Conservation (phyloP, 2,113 vertebrate species). For the Leiothrix lutea region DNA sequence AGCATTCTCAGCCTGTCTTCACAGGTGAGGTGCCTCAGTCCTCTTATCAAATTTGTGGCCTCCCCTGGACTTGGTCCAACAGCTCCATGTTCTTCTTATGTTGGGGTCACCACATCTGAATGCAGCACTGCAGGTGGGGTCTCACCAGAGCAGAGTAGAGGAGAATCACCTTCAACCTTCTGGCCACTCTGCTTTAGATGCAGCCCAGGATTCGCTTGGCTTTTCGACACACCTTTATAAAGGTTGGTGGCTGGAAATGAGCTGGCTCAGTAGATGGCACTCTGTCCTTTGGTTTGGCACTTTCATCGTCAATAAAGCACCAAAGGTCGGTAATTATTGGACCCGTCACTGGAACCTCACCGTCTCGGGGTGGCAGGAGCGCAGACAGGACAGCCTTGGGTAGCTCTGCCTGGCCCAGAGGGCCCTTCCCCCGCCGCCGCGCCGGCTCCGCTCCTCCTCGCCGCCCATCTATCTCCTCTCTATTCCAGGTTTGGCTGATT, state of each 20-base stretch:
- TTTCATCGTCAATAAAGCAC: too few species aligned
- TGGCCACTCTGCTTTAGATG: neutral
- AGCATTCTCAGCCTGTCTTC: neutral
- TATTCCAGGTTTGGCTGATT: fast-evolving
- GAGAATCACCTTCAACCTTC: neutral
- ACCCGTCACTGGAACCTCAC: neutral
- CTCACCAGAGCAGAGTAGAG: neutral
- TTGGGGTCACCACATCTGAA: neutral
- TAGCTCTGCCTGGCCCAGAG: fast-evolving
- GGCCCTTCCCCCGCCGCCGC: fast-evolving
- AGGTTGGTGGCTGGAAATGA: neutral
- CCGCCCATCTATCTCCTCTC: fast-evolving
- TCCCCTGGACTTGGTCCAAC: neutral
- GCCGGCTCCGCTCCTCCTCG: neutral
- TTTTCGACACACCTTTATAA: neutral
- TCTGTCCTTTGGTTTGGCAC: neutral
- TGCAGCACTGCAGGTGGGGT: too few species aligned
- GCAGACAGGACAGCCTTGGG: too few species aligned
- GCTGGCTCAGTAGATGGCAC: neutral
- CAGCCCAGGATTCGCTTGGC: neutral
- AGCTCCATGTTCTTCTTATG: neutral
- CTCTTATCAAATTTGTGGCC: neutral
- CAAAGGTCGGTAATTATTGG: fast-evolving
- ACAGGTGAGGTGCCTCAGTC: neutral
- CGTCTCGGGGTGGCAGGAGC: neutral